Conservation (phyloP, 2,888 invertebrate genomes). For the Agrenia bidenticulata region DNA sequence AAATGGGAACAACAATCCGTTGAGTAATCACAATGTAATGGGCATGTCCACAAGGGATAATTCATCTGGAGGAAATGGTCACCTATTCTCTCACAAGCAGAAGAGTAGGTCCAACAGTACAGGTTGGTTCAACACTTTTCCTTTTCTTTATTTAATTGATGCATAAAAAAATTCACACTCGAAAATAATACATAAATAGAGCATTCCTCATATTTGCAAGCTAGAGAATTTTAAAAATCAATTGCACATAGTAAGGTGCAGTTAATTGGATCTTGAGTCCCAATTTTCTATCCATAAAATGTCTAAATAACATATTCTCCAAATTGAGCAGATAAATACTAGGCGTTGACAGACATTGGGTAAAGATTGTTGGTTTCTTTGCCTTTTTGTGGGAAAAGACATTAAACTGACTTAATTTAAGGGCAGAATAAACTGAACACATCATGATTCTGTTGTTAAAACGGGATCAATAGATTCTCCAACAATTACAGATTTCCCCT, state of each 20-base stretch:
- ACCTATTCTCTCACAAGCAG: slow-evolving; percentile 10
- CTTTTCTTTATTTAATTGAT: neutral
- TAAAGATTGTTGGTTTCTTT: neutral
- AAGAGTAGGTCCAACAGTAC: slow-evolving; percentile 2
- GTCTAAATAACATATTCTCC: slow-evolving; percentile 24
- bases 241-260: neutral
- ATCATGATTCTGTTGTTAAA: no score
- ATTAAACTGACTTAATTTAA: slow-evolving; percentile 3
- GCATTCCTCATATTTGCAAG: no score
- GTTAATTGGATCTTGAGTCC: no score
- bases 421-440: no score
- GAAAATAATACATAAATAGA: no score
- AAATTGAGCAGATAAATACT: slow-evolving; percentile 41
- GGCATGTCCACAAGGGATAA: slow-evolving; percentile 28
- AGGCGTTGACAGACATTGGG: slow-evolving; percentile 42
- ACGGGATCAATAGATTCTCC: no score
- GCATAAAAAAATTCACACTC: neutral
- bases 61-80: slow-evolving; percentile 3
- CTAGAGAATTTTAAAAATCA: no score
- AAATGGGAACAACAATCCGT: slow-evolving; percentile 16
- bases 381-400: slow-evolving; percentile 17
- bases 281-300: no score
- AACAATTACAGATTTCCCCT: no score
- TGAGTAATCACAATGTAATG: slow-evolving; percentile 5
- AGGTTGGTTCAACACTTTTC: neutral